Percentiles rank a stretch among this genome's conserved stretches.
Conservation (phyloP, 2,797 vertebrate species). For the Miichthys miiuy region DNA sequence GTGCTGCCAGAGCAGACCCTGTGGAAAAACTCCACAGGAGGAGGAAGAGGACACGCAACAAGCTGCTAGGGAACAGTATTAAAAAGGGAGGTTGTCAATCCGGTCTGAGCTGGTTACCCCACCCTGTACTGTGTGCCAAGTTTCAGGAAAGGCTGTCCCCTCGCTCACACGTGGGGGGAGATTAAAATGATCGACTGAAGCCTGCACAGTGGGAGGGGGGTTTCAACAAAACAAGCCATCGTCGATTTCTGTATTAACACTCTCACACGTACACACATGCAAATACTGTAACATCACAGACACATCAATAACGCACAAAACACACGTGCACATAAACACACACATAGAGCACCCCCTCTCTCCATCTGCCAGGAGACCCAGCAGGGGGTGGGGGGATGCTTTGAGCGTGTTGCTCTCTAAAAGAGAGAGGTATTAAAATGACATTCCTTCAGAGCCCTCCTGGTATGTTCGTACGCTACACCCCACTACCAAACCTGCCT, state of each 20-base stretch:
- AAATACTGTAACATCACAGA: slow-evolving; percentile 52
- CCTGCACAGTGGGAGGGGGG: slow-evolving; percentile 75
- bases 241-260: slow-evolving; percentile 78
- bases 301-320: slow-evolving; percentile 57
- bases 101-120: slow-evolving; percentile 91
- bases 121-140: slow-evolving; percentile 90
- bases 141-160: slow-evolving; percentile 89
- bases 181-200: slow-evolving; percentile 89
- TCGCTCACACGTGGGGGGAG: slow-evolving; percentile 86
- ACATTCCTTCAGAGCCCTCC: slow-evolving; percentile 79
- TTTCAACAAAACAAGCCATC: slow-evolving; percentile 76
- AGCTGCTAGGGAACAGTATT: slow-evolving; percentile 85
- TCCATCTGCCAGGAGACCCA: slow-evolving; percentile 85
- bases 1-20: slow-evolving; percentile 72
- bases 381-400: slow-evolving; percentile 73
- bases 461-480: slow-evolving; percentile 70
- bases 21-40: slow-evolving; percentile 82
- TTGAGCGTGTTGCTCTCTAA: slow-evolving; percentile 65
- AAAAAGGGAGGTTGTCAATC: slow-evolving; percentile 92
- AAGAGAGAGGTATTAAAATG: slow-evolving; percentile 75
- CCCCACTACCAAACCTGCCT: slow-evolving; percentile 76
- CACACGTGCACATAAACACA: slow-evolving; percentile 44
- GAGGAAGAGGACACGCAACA: slow-evolving; percentile 83
- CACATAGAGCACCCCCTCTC: slow-evolving; percentile 48
- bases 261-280: slow-evolving; percentile 44